Conservation (phyloP, 2,888 invertebrate genomes). For the Agrochola litura region DNA sequence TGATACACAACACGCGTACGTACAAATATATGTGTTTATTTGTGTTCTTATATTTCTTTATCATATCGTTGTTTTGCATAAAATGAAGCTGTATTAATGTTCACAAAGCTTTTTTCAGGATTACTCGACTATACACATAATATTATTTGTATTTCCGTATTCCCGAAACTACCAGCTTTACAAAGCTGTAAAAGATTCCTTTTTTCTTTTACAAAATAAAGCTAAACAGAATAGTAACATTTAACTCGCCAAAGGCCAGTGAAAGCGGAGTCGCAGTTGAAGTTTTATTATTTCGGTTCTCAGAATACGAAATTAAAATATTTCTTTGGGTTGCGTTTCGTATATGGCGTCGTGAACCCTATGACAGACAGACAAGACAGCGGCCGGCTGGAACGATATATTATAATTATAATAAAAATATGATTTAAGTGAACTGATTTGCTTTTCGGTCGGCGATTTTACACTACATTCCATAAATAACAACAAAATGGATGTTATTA, state of each 20-base stretch:
- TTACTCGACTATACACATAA: background rate
- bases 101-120: background rate
- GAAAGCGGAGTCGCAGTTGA: constrained; percentile 35
- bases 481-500: constrained; percentile 3
- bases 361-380: constrained; percentile 58
- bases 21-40: constrained; percentile 35
- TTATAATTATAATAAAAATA: constrained; percentile 52
- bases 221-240: constrained; percentile 13
- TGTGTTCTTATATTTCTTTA: constrained; percentile 35
- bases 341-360: constrained; percentile 49
- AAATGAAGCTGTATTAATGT: constrained; percentile 2
- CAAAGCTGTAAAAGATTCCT: background rate
- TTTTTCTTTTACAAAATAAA: constrained; percentile 24
- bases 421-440: constrained; percentile 30
- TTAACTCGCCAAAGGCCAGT: constrained; percentile 32
- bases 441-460: background rate
- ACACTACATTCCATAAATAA: background rate
- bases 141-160: background rate
- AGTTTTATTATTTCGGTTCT: constrained; percentile 59
- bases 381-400: constrained; percentile 52
- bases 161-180: background rate
- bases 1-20: constrained; percentile 56
- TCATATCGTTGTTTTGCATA: constrained; percentile 21
- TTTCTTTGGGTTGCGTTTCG: constrained; percentile 49
- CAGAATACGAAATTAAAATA: constrained; percentile 60